These are phyloP conservation scores for Galaxea fascicularis DNA, from an alignment of 92 coral and sea anemone genomes.

Conservation along the genomic window DNA sequence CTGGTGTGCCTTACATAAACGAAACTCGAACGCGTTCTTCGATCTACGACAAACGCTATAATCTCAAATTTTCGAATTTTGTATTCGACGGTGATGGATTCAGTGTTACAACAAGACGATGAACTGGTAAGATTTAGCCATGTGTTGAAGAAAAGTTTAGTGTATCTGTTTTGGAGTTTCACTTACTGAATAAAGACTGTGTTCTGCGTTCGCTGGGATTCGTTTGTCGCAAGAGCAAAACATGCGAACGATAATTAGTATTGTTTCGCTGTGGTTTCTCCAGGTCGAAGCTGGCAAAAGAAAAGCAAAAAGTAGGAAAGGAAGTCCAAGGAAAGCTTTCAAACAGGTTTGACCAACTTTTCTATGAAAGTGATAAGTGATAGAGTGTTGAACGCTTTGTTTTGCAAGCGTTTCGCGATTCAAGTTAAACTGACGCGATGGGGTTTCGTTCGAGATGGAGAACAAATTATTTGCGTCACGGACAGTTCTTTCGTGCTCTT, in stretches of 20 bases:
- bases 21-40: slow-evolving; percentile 26
- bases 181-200: neutral
- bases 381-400: too few relatives aligned
- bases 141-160: neutral
- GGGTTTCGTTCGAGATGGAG: too few relatives aligned
- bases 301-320: slow-evolving; percentile 22
- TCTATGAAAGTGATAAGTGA: neutral
- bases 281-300: slow-evolving; percentile 2
- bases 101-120: neutral
- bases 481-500: too few relatives aligned
- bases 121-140: neutral
- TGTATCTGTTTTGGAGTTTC: neutral
- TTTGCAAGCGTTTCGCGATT: too few relatives aligned
- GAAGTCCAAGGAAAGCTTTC: slow-evolving; percentile 22
- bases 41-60: neutral
- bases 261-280: neutral
- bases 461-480: too few relatives aligned
- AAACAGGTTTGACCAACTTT: neutral
- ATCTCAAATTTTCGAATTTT: too few relatives aligned
- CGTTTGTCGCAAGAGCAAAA: neutral
- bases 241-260: neutral
- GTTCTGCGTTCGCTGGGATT: neutral
- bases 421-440: neutral
- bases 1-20: slow-evolving; percentile 16
- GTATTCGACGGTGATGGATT: neutral